These are phyloP conservation scores for Spilarctia lutea DNA, from an alignment of 2,888 invertebrate genomes.

Conservation along the genomic window DNA sequence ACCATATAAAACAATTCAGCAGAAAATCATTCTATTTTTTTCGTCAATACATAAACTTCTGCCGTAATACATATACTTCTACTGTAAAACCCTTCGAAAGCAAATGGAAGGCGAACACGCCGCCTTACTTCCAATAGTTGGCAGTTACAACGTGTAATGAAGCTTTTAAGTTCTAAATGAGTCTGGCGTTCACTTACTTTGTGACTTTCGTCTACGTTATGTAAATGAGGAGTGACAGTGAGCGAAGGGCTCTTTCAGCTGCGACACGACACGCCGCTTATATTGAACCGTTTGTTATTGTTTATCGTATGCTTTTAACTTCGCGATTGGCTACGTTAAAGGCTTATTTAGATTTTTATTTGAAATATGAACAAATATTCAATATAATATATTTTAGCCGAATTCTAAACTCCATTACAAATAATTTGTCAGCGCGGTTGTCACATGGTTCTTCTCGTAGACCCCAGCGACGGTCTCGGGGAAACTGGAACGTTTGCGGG, in stretches of 20 bases:
- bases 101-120: background rate
- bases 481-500: too few relatives aligned
- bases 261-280: background rate
- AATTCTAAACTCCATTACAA: too few relatives aligned
- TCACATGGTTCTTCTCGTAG: too few relatives aligned
- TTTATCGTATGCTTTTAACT: background rate
- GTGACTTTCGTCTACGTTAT: constrained; percentile 12
- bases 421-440: too few relatives aligned
- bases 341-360: background rate
- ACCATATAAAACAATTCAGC: background rate
- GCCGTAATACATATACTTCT: too few relatives aligned
- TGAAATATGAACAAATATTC: background rate
- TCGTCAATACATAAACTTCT: background rate
- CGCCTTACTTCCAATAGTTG: background rate
- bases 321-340: background rate
- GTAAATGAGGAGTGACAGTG: constrained; percentile 37
- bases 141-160: constrained; percentile 7
- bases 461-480: too few relatives aligned
- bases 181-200: constrained; percentile 12
- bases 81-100: background rate
- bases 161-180: constrained; percentile 17
- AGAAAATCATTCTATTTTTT: background rate
- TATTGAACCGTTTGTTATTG: background rate
- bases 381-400: too few relatives aligned
- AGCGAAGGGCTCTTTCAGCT: constrained; percentile 30